Evolutionary conservation across 2,888 invertebrate species (phyloP), one percentile per base, ranked within the genome.

Genomic region (Tipula unca): DNA sequence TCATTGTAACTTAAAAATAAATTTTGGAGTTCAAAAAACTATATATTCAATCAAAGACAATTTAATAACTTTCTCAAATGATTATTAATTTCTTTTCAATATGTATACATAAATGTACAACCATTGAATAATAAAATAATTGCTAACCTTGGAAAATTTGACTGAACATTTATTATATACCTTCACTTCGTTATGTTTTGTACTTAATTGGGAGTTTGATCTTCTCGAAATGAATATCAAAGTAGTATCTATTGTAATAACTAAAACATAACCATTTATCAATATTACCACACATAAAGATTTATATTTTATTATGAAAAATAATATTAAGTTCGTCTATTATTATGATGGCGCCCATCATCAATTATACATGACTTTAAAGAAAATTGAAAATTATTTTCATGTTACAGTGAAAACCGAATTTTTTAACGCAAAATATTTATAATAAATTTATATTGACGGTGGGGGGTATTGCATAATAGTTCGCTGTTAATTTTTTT

Each of bases 361-460:
- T 82, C 82, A 82, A 82, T 82, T 82, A 82, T 82, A 29, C 82
- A 82, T 82, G 82, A 82, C 82, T 13, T 82, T 82, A 82, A 48
- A 48, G 48, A 48, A 48, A 48, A 48, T n/a, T 48, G 48, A 48
- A 48, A 48, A 48, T 48, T 48, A 48, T 48, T 48, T 48, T n/a
- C 48, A 48, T 48, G 14, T 17, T n/a, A 48, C n/a, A 48, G 2
- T 48, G 48, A 48, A 48, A 48, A 48, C 39, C n/a, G n/a, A 48
- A n/a, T 48, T 48, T 48, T 48, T 48, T 48, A 17, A 48, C 48
- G n/a, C 48, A 48, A 48, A 48, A 48, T n/a, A 48, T 48, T 48
- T 48, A 48, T 48, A 48, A 48, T n/a, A 14, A 48, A 48, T 48
- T 48, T 48, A n/a, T 48, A 48, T n/a, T n/a, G 48, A n/a, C 48